Evolutionary conservation across 2,888 invertebrate species (phyloP).

Genomic region (Eilema griseolum): DNA sequence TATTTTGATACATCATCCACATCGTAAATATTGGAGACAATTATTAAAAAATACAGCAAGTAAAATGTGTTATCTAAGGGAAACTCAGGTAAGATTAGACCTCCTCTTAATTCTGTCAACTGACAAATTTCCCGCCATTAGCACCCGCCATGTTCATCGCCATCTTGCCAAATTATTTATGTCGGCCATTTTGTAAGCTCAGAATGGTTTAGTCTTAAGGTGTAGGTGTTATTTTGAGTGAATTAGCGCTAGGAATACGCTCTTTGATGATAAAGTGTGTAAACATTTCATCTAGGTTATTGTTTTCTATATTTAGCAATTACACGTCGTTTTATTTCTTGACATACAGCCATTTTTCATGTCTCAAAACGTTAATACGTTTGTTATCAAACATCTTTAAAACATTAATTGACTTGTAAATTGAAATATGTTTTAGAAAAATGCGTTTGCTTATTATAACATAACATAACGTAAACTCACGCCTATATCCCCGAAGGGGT

Average conservation of each 20-base stretch:
- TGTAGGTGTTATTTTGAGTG: conserved; percentile 31
- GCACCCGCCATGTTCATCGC: conserved; percentile 32
- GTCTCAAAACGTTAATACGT: not conserved
- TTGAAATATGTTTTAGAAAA: no score
- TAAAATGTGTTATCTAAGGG: not conserved
- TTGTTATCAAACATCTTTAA: no score
- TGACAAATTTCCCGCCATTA: conserved; percentile 52
- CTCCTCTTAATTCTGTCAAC: conserved; percentile 33
- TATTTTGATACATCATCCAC: not conserved
- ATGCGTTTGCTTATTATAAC: no score
- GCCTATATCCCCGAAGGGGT: no score
- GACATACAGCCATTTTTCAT: not conserved
- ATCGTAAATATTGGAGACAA: not conserved
- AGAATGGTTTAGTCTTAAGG: conserved; percentile 35
- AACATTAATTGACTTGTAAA: no score
- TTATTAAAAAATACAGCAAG: conserved; percentile 8
- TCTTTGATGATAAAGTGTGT: not conserved
- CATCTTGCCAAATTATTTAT: conserved; percentile 52
- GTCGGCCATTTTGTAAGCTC: conserved; percentile 48
- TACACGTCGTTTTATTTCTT: not conserved
- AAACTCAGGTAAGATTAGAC: conserved; percentile 26
- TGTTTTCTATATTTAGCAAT: not conserved
- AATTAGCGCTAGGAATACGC: not conserved
- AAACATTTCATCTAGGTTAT: not conserved
- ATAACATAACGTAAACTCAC: no score